Percentiles rank a stretch among this genome's conserved stretches.
These are phyloP conservation scores for Gymnoscelis rufifasciata DNA, from an alignment of 2,888 invertebrate species.

Conservation along the genomic window DNA sequence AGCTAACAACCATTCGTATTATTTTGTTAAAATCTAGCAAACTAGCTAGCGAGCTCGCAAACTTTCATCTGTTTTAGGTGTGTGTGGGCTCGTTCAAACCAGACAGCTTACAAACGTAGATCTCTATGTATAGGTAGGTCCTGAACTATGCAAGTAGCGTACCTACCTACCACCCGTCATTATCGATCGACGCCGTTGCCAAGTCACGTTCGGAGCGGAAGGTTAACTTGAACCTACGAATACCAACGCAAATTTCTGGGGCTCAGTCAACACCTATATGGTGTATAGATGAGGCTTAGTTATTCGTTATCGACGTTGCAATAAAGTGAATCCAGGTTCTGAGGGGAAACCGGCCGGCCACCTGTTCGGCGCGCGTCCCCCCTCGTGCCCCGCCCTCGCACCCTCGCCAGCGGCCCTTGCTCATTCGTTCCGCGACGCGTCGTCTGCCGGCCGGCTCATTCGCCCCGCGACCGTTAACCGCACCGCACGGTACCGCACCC, in stretches of 20 bases:
- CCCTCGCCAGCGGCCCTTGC: conserved; percentile 43
- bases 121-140: conserved; percentile 9
- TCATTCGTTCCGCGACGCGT: conserved; percentile 77
- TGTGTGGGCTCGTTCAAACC: not conserved
- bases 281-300: not conserved
- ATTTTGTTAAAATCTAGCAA: no score
- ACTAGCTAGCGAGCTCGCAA: no score
- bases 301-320: conserved; percentile 57
- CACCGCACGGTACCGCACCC: conserved; percentile 49
- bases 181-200: conserved; percentile 57
- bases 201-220: conserved; percentile 54
- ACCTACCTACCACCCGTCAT: conserved; percentile 36
- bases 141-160: conserved; percentile 23
- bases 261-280: conserved; percentile 1
- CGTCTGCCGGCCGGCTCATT: conserved; percentile 66
- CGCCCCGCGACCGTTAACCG: conserved; percentile 60
- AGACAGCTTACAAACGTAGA: conserved; percentile 9
- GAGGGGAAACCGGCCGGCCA: conserved; percentile 43
- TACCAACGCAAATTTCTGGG: conserved; percentile 33
- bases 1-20: no score
- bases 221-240: no score
- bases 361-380: conserved; percentile 57
- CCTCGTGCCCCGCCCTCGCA: conserved; percentile 33
- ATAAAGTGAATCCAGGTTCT: conserved; percentile 72
- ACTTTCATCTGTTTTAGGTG: not conserved